Base-by-base conservation (phyloP, 1,140 invertebrate genomes). In the Drosophila rhopaloa region DNA sequence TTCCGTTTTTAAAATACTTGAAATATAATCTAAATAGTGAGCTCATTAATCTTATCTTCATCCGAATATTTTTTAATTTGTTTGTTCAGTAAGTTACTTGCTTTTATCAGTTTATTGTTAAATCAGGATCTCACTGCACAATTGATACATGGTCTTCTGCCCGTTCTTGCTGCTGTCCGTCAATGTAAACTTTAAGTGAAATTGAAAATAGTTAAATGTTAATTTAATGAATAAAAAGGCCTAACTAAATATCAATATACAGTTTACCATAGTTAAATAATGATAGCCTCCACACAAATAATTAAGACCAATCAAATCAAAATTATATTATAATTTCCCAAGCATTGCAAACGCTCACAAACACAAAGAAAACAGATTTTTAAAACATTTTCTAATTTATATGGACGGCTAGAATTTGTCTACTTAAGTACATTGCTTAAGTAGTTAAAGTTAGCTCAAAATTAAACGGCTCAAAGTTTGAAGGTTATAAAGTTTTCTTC, bases 161-260 rank as follows among this genome's bases (percentile, higher is more conserved):
- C 44, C n/a, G 16, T 19, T 37, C 24, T 47, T 44, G 54, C 68
- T 72, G 35, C 43, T 66, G 63, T 65, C 50, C 70, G 40, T 77
- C 62, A 62, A 80, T 51, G 47, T 65, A 79, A 56, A 60, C 68
- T 40, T 59, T 48, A 68, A 75, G 27, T 38, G 29, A 50, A 56
- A 37, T 41, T 47, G 41, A 61, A 83, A 80, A 86, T 85, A 85
- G 81, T 63, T 86, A 86, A 85, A 74, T 85, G 74, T 79, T 83
- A 76, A 83, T 71, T 63, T 76, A 70, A 81, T 65, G 27, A 50
- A 32, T 11, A 63, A 58, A 80, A 60, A 37, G 54, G 38, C 58
- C 70, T 71, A 74, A 89, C 63, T 67, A 74, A 83, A 79, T 83
- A 63, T 76, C 66, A 66, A 77, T 41, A 75, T 53, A 79, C 57